A percentile compares a stretch with the other conserved stretches of the same genome.
These are phyloP conservation scores for Vanacampus margaritifer DNA, from an alignment of 2,113 vertebrate genomes.

Conservation along the genomic window DNA sequence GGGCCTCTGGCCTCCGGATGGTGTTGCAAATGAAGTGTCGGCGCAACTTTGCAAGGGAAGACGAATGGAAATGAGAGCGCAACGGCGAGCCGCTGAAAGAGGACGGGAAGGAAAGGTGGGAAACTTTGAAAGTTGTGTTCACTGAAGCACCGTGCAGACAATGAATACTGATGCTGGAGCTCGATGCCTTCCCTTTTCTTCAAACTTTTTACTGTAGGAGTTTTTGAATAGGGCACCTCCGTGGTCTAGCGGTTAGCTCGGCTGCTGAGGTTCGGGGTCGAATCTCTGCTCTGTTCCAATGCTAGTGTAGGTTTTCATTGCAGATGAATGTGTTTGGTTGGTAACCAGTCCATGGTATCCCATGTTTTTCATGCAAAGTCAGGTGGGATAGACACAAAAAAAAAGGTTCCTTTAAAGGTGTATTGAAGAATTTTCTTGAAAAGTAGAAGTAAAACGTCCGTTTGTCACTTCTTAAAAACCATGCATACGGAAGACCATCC, in stretches of 20 bases:
- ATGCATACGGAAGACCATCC: too few relatives aligned
- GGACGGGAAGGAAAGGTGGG: slow-evolving; percentile 5
- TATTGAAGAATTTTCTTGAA: too few relatives aligned
- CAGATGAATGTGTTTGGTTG: too few relatives aligned
- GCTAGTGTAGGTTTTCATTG: neutral
- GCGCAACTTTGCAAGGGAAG: slow-evolving; percentile 33
- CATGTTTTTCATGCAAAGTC: too few relatives aligned
- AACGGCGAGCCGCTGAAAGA: slow-evolving; percentile 2
- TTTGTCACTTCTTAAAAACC: too few relatives aligned
- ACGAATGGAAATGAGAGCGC: slow-evolving; percentile 25
- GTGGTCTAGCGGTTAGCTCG: neutral
- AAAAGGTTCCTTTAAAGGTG: too few relatives aligned
- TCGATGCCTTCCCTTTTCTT: neutral
- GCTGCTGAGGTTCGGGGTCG: too few relatives aligned
- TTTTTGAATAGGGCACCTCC: neutral
- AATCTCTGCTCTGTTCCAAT: neutral
- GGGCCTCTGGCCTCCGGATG: slow-evolving; percentile 51
- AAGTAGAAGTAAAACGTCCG: too few relatives aligned
- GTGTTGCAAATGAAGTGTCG: slow-evolving; percentile 62
- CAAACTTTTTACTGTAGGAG: slow-evolving; percentile 18
- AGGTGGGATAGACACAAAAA: too few relatives aligned
- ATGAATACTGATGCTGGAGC: slow-evolving; percentile 32
- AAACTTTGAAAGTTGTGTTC: slow-evolving; percentile 3
- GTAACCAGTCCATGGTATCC: too few relatives aligned
- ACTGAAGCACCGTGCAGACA: slow-evolving; percentile 13